phyloP scores from a whole-genome alignment of 35 echinoderm and acorn worm species.

The Lytechinus variegatus region DNA sequence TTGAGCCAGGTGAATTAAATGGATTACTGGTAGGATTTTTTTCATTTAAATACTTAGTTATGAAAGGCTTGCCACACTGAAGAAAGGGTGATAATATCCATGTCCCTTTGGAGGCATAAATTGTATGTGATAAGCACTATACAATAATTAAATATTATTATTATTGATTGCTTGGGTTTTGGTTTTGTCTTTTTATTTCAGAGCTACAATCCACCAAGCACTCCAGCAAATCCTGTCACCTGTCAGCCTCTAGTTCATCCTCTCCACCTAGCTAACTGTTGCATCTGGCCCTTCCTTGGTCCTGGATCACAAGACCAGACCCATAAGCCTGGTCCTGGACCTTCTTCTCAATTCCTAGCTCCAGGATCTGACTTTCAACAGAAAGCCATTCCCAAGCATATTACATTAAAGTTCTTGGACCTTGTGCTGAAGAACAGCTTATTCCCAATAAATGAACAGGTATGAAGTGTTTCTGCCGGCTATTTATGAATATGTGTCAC shows the following conservation, averaged over 20 bases:
- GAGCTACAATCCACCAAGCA: neutral
- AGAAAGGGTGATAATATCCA: too few species aligned
- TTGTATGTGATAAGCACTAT: too few species aligned
- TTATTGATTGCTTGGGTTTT: neutral
- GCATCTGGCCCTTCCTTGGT: neutral
- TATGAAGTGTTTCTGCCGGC: neutral
- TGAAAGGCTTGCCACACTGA: too few species aligned
- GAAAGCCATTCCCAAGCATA: neutral
- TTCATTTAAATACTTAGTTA: too few species aligned
- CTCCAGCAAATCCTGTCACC: neutral
- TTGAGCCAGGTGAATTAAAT: too few species aligned
- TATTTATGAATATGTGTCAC: too few species aligned
- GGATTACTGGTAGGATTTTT: too few species aligned
- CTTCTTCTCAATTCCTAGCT: neutral
- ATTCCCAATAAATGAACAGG: neutral
- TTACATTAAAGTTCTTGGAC: neutral
- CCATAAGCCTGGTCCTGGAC: conserved; percentile 5
- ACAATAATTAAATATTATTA: neutral
- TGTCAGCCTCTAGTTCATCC: neutral
- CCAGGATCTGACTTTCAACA: neutral
- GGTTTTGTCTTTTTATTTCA: neutral
- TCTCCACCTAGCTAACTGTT: neutral
- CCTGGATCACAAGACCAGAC: neutral
- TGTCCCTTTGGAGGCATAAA: too few species aligned
- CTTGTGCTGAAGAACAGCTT: neutral